phyloP scores from a whole-genome alignment of 2,888 invertebrate genomes.

The Linhomoeus sp. region DNA sequence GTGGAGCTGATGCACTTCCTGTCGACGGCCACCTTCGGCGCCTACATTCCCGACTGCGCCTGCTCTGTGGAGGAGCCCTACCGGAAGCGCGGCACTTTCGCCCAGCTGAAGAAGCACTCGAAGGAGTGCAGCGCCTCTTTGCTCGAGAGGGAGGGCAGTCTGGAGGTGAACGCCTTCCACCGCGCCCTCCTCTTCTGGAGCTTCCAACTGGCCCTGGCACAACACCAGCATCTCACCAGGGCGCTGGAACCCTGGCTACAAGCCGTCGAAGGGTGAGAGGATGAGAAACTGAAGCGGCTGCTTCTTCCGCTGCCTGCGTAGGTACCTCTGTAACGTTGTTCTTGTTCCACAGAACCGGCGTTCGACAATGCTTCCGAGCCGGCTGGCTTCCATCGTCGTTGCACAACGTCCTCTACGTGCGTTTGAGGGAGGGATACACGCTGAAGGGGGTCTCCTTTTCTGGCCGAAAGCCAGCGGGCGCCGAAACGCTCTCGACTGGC shows the following conservation, averaged over 20 bases:
- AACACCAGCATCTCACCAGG: conserved; percentile 13
- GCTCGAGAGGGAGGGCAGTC: conserved; percentile 4
- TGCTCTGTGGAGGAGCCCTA: conserved; percentile 1
- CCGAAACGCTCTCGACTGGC: too few species aligned
- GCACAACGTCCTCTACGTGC: conserved; percentile 43
- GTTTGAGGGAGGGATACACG: conserved; percentile 54
- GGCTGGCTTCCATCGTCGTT: too few species aligned
- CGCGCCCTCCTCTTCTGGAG: conserved; percentile 42
- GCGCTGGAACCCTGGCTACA: conserved; percentile 39
- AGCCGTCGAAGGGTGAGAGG: too few species aligned
- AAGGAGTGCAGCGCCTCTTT: conserved; percentile 2
- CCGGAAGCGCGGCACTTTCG: too few species aligned
- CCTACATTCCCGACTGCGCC: conserved; percentile 30
- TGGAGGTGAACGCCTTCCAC: conserved; percentile 42
- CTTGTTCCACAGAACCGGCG: too few species aligned
- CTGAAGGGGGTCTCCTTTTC: conserved; percentile 33
- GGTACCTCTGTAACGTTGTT: too few species aligned
- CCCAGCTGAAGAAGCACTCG: not conserved
- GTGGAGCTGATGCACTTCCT: conserved; percentile 53
- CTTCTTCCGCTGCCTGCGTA: too few species aligned
- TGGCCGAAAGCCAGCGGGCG: too few species aligned
- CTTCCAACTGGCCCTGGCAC: conserved; percentile 35
- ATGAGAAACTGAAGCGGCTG: too few species aligned
- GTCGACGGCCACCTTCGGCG: conserved; percentile 51
- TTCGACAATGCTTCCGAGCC: too few species aligned